phyloP scores from a whole-genome alignment of 2,888 invertebrate genomes.

The Coecobrya sp. region DNA sequence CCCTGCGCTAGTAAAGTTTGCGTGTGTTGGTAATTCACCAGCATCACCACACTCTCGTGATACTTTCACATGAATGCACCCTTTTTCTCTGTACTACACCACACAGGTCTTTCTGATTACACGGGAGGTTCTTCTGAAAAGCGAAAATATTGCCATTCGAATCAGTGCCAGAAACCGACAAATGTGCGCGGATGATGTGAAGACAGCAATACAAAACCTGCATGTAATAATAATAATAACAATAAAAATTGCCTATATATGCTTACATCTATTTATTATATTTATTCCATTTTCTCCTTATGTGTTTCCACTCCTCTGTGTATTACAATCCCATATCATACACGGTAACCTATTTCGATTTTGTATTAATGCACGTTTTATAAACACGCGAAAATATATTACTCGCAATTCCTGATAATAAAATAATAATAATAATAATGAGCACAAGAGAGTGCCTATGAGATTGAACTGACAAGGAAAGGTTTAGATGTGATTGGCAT shows the following conservation, averaged over 20 bases:
- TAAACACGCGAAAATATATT: too few species aligned
- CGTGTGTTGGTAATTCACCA: neutral
- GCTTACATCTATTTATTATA: neutral
- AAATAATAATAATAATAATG: too few species aligned
- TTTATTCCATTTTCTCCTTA: neutral
- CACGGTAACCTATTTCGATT: neutral
- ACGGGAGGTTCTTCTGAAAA: slow-evolving; percentile 83
- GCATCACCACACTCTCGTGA: neutral
- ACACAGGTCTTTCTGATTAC: slow-evolving; percentile 83
- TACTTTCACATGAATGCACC: neutral
- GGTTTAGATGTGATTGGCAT: too few species aligned
- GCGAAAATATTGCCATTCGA: slow-evolving; percentile 84
- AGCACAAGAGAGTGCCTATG: too few species aligned
- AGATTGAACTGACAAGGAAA: too few species aligned
- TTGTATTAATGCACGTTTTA: neutral
- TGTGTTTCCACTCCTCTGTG: too few species aligned
- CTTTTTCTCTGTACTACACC: neutral
- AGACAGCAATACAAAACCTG: slow-evolving; percentile 81
- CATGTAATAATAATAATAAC: slow-evolving; percentile 73
- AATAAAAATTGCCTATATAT: neutral
- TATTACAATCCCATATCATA: neutral
- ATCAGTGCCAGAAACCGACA: slow-evolving; percentile 86
- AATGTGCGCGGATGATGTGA: slow-evolving; percentile 85
- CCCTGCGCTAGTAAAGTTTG: neutral
- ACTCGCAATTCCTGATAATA: too few species aligned